Evolutionary conservation across 1,140 invertebrate species (phyloP), one percentile per base, ranked within the genome.

Genomic region (Conus ventricosus): DNA sequence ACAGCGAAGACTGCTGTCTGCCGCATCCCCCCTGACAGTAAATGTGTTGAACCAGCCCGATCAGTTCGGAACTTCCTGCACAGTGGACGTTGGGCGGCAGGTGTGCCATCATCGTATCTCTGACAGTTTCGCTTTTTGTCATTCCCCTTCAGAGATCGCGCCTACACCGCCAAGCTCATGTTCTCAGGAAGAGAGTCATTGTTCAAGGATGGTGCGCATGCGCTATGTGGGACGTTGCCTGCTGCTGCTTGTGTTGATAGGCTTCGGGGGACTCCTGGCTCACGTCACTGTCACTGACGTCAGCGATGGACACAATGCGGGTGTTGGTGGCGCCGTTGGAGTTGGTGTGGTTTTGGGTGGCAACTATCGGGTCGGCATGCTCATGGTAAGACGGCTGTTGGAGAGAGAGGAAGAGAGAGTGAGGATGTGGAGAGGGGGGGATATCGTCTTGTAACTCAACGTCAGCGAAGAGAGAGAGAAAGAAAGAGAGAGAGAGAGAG

Each of bases 151-250:
- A 60, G 57, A 60, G 15, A 8, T 11, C 8, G 8, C 57, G 15
- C 8, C 8, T 60, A 15, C 57, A 11, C 57, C 8, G 57, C 57
- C 8, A 51, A 80, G 82, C 82, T 39, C 82, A 84, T 84, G 82
- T 63, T 84, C 55, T 51, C 23, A 84, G 23, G 27, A 54, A 54
- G 11, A 39, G 67, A 51, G 67, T 5, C 15, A 87, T 39, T 54
- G 67, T 51, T 80, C 85, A 71, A 87, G 85, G 75, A 87, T 87
- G 85, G 39, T 78, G 71, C 85, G 85, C 53, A 75, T 87, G 85
- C 85, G 85, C 71, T 87, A 57, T 78, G 85, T 87, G 75, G 85
- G 85, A 54, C 85, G 85, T 23, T 87, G 85, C 54, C 71, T 87
- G 85, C 85, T 87, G 17, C 39, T 87, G 10, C 53, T 87, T n/a